Base-by-base conservation (phyloP, 30 jellyfish, hydroid and myxozoan species). In the Calvadosia cruxmelitensis region DNA sequence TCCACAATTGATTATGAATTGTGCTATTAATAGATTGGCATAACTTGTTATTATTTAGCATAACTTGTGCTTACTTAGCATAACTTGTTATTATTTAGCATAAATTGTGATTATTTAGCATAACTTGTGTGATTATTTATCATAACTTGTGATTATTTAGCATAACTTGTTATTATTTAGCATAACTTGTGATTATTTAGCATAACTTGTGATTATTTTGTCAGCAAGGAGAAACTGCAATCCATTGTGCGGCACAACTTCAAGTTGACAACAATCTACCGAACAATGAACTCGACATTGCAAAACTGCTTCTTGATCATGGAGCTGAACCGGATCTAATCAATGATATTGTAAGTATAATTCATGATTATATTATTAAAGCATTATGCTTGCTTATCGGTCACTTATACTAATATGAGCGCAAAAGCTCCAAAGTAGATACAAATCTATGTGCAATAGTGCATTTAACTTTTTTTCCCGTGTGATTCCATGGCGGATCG, bases 151-250 rank as follows among this genome's bases (percentile, higher is more conserved):
- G n/a, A n/a, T n/a, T n/a, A n/a, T n/a, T n/a, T n/a, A n/a, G n/a
- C n/a, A n/a, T n/a, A n/a, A n/a, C n/a, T n/a, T n/a, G n/a, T n/a
- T n/a, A n/a, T n/a, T n/a, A n/a, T n/a, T n/a, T n/a, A n/a, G n/a
- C n/a, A n/a, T n/a, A n/a, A n/a, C n/a, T n/a, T n/a, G n/a, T n/a
- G n/a, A n/a, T n/a, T n/a, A n/a, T n/a, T n/a, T n/a, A n/a, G n/a
- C n/a, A n/a, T n/a, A n/a, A n/a, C n/a, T n/a, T n/a, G n/a, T n/a
- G n/a, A n/a, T 20, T 0, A 12, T 49, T 29, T 63, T 29, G 65
- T 1, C 63, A 88, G 97, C 70, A 61, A 26, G 97, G 97, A 0
- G 97, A 88, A 29, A 88, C 97, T 2, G 87, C 93, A 7, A 64
- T 88, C 1, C 97, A 88, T 61, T 80, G 74, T 61, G 93, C 84